These are phyloP conservation scores for Drosophila athabasca DNA, from an alignment of 1,140 invertebrate genomes.

Conservation along the genomic window DNA sequence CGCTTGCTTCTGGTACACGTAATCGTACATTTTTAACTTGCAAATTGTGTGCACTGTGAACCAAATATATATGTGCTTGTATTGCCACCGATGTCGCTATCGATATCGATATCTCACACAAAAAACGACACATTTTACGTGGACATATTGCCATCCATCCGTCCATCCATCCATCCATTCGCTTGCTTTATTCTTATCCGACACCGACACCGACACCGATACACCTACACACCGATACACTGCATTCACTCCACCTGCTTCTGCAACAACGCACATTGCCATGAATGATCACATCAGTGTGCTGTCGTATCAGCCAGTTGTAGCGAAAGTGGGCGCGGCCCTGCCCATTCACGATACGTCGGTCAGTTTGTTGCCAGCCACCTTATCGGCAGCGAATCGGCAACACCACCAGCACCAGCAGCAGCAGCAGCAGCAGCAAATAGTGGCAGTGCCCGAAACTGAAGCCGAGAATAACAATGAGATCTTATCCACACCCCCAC, in stretches of 20 bases:
- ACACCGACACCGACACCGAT: too few species aligned
- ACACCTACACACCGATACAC: slow-evolving; percentile 6
- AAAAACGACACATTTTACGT: too few species aligned
- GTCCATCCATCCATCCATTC: too few species aligned
- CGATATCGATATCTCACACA: too few species aligned
- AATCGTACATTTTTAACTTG: too few species aligned
- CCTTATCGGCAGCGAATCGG: slow-evolving; percentile 34
- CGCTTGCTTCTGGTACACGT: too few species aligned
- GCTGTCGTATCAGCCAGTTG: slow-evolving; percentile 72
- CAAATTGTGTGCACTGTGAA: too few species aligned
- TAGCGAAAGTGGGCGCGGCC: slow-evolving; percentile 46
- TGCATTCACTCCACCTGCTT: background rate
- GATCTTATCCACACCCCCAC: slow-evolving; percentile 40
- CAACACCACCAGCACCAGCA: slow-evolving; percentile 31
- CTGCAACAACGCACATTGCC: background rate
- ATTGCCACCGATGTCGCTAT: too few species aligned
- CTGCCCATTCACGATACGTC: slow-evolving; percentile 49
- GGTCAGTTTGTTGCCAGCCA: slow-evolving; percentile 31
- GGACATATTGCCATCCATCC: too few species aligned
- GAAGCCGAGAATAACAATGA: slow-evolving; percentile 50
- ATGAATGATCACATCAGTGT: slow-evolving; percentile 50
- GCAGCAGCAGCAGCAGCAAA: slow-evolving; percentile 13
- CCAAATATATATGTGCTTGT: too few species aligned
- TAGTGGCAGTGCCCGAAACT: slow-evolving; percentile 19
- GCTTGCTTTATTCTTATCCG: too few species aligned